A percentile compares a stretch with the other conserved stretches of the same genome.
Evolutionary conservation across 1,140 invertebrate genomes (phyloP).

Genomic region (Pseudomyrmex flavicornis): DNA sequence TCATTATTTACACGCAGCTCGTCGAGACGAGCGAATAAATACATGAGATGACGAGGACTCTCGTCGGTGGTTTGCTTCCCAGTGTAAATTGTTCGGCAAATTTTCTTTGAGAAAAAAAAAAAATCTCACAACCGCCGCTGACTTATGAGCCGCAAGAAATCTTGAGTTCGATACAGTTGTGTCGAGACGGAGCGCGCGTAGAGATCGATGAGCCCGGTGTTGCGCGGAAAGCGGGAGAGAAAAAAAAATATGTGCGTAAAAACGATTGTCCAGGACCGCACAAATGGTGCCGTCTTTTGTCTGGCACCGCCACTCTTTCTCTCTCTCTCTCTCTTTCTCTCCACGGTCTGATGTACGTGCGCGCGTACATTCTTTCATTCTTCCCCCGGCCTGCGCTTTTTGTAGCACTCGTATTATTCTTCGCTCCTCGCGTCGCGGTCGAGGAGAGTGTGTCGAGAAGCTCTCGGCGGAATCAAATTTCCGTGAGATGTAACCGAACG

Average conservation of each 20-base stretch:
- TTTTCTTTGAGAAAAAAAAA: background rate
- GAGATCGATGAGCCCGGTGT: conserved; percentile 27
- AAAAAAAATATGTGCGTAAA: conserved; percentile 32
- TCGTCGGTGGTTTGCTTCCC: background rate
- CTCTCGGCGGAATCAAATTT: conserved; percentile 70
- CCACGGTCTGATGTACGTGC: conserved; percentile 17
- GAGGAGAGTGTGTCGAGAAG: conserved; percentile 36
- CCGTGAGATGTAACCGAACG: conserved; percentile 64
- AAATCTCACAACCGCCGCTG: too few relatives aligned
- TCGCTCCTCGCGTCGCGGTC: conserved; percentile 22
- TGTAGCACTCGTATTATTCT: conserved; percentile 63
- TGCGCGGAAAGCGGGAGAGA: conserved; percentile 2
- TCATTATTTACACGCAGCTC: background rate
- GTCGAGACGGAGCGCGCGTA: background rate
- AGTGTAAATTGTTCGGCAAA: background rate
- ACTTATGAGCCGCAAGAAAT: too few relatives aligned
- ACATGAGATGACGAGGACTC: too few relatives aligned
- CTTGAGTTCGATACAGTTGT: too few relatives aligned
- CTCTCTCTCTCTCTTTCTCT: background rate
- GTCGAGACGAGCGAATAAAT: background rate
- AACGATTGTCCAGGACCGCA: conserved; percentile 48
- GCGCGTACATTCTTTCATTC: conserved; percentile 16
- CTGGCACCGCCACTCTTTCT: conserved; percentile 1
- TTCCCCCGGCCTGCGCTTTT: conserved; percentile 37
- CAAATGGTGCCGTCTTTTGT: conserved; percentile 57